phyloP scores from a whole-genome alignment of 2,888 invertebrate species.

The Theretra japonica region DNA sequence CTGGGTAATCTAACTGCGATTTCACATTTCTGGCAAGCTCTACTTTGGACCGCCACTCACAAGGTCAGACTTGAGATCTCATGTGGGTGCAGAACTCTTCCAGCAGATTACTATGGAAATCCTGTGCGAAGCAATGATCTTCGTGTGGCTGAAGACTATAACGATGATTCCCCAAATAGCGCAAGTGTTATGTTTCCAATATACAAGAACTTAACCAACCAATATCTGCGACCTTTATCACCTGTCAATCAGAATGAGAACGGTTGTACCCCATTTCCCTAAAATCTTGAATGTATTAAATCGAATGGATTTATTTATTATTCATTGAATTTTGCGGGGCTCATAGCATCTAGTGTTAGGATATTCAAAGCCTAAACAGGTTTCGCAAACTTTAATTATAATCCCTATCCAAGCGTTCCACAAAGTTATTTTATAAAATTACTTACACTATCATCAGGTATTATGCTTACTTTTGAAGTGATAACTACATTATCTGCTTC shows the following conservation, averaged over 20 bases:
- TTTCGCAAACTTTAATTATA: too few species aligned
- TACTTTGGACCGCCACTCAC: too few species aligned
- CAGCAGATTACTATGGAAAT: too few species aligned
- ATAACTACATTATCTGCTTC: too few species aligned
- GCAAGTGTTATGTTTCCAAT: background rate
- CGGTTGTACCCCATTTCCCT: background rate
- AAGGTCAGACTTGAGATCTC: too few species aligned
- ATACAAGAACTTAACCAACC: background rate
- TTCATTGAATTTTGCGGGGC: background rate
- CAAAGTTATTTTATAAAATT: too few species aligned
- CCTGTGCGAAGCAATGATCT: too few species aligned
- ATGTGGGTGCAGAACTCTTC: too few species aligned
- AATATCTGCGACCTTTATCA: conserved; percentile 3
- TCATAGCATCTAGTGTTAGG: background rate
- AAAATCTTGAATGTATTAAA: background rate
- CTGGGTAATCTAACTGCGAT: background rate
- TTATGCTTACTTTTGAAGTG: background rate
- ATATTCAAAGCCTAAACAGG: too few species aligned
- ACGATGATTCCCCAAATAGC: background rate
- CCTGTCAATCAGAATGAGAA: conserved; percentile 1
- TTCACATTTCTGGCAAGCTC: too few species aligned
- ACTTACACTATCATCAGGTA: background rate
- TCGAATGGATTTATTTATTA: conserved; percentile 1
- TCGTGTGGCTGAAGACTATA: too few species aligned
- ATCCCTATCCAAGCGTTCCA: too few species aligned